Evolutionary conservation across 2,797 vertebrate genomes (phyloP), one percentile per base, ranked within the genome.

Genomic region (Alosa sapidissima): DNA sequence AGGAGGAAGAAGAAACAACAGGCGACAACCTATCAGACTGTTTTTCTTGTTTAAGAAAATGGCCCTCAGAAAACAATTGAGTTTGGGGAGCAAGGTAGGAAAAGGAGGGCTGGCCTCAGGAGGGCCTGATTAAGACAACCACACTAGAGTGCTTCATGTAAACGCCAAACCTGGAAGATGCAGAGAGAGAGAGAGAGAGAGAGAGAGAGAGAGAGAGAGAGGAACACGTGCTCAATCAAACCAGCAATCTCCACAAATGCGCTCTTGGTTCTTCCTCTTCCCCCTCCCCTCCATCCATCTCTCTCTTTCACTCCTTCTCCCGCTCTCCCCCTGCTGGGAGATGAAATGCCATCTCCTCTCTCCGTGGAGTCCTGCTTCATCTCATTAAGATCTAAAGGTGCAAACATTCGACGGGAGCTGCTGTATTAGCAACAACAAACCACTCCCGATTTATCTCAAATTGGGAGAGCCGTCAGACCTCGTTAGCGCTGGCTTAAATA

Each of bases 31-130:
- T 75, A 75, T 87, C 78, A 58, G 58, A 84, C 78, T 84, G 81
- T 83, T 84, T 84, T 82, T 68, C 21, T 82, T 52, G 82, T 62
- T 85, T 87, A 84, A 84, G 84, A 87, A 82, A 75, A 85, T 75
- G 36, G 68, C 68, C 68, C 68, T 75, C 68, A 14, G 24, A 75
- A 75, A 75, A 75, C 68, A 75, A 75, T 75, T 75, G 68, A 75
- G 68, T 75, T 75, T 75, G 33, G 68, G 68, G 68, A 41, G 28
- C 36, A 7, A 45, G 68, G 68, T 75, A 75, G 68, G 68, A 75
- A 14, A 75, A 75, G 36, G 68, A 75, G 68, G 68, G 1, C 33
- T 45, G 14, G 68, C 68, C 68, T 75, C 68, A 6, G 68, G 68
- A 75, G 68, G 68, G 11, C 2, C 19, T 75, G 19, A 75, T 75